Base-by-base conservation (phyloP, 2,888 invertebrate species). In the Teinopalpus imperialis region DNA sequence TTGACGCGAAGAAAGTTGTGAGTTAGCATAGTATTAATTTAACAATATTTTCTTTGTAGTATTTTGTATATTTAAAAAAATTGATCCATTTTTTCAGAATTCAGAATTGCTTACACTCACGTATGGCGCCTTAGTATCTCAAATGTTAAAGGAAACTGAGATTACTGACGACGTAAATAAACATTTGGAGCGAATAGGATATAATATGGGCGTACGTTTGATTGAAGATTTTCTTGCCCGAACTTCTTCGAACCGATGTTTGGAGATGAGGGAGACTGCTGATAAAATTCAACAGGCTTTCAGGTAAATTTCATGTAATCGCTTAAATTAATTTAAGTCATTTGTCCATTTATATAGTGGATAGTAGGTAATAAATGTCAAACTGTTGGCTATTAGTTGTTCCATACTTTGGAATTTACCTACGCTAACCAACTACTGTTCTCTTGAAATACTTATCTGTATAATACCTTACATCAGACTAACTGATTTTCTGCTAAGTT, bases 171-270 rank as follows among this genome's bases (percentile, higher is more conserved):
- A 99, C 87, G 98, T 99, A 0, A 99, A 98, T 75, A 97, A 98
- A 68, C 98, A 99, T 69, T 82, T 98, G 48, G 98, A 98, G 67
- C 89, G 97, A 69, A 94, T 97, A 83, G 99, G 99, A 2, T 99
- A 99, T 75, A 99, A 99, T 72, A 99, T 99, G 93, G 99, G 99
- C 6, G 94, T 99, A 40, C 91, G 99, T 30, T 85, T 99, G 24
- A 98, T 99, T 51, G 99, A 99, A 87, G 99, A 99, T 74, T 99
- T 98, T 66, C 88, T 99, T 5, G 98, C 99, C 0, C 92, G 98
- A 59, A 98, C 96, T 10, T 94, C 94, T 40, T 94, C 96, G 1
- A 95, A 94, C 0, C 91, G 98, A 29, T 99, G 99, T 74, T 90
- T 96, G 67, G 99, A 99, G 80, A 94, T 99, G 87, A 93, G 97